These are phyloP conservation scores for Fragum sueziense DNA, from an alignment of 2,888 invertebrate genomes.

Conservation along the genomic window DNA sequence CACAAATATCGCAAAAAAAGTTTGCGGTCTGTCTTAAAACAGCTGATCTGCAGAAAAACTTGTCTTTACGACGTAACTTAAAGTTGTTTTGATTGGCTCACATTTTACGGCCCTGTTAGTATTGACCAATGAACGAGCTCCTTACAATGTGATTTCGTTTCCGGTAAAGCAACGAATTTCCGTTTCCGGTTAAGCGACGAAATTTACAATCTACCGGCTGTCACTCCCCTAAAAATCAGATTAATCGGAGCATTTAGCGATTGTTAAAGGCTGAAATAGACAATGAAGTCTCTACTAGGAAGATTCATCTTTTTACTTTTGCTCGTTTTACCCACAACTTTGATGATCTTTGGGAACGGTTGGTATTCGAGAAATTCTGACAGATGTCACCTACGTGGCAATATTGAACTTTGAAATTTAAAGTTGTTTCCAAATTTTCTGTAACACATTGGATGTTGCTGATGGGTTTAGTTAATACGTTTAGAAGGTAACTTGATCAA, in stretches of 20 bases:
- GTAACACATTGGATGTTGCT: too few species aligned
- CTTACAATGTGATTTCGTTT: neutral
- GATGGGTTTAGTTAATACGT: too few species aligned
- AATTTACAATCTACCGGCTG: neutral
- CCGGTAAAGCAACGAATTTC: neutral
- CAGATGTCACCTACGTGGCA: conserved; percentile 28
- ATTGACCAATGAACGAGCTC: conserved; percentile 5
- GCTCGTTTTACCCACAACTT: conserved; percentile 74
- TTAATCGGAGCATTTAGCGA: neutral
- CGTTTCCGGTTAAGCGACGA: conserved; percentile 13
- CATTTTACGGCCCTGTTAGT: neutral
- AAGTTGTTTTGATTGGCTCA: neutral
- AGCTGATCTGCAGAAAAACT: conserved; percentile 34
- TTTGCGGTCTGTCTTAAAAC: too few species aligned
- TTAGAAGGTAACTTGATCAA: too few species aligned
- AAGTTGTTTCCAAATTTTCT: too few species aligned
- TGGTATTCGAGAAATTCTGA: conserved; percentile 49
- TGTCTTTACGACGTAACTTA: neutral
- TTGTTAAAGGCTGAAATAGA: neutral
- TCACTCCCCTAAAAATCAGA: neutral
- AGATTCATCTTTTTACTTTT: conserved; percentile 72
- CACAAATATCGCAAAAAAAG: too few species aligned
- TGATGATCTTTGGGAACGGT: conserved; percentile 75
- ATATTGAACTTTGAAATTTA: neutral
- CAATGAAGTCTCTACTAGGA: conserved; percentile 62